Conservation (phyloP, 2,888 invertebrate genomes). For the Mantis religiosa region DNA sequence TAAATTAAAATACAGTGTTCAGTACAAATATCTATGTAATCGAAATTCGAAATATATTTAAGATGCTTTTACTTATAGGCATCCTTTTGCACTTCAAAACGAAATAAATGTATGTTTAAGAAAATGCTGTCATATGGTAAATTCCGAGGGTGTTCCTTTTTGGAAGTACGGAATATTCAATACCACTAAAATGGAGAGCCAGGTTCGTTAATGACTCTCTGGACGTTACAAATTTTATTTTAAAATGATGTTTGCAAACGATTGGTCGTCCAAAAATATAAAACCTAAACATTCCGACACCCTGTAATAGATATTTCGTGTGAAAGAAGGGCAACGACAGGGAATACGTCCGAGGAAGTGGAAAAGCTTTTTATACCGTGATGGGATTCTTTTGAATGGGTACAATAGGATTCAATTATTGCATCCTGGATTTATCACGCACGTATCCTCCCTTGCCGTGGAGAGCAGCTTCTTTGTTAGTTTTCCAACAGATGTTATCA, state of each 20-base stretch:
- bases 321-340: neutral
- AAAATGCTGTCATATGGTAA: no score
- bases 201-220: no score
- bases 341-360: neutral
- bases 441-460: neutral
- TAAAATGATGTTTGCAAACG: neutral
- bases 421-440: slow-evolving; percentile 15
- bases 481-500: slow-evolving; percentile 15
- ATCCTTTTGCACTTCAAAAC: no score
- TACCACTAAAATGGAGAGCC: no score
- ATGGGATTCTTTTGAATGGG: slow-evolving; percentile 17
- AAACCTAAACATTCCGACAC: neutral
- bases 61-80: no score
- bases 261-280: neutral
- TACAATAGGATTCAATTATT: slow-evolving; percentile 22
- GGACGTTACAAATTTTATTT: neutral
- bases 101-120: no score
- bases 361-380: slow-evolving; percentile 9
- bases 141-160: no score
- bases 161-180: no score
- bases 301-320: neutral
- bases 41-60: no score
- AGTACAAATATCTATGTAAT: no score
- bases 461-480: slow-evolving; percentile 7
- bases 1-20: no score